Base-by-base conservation (phyloP, 1,140 invertebrate genomes). In the Pseudomyrmex cubaensis region DNA sequence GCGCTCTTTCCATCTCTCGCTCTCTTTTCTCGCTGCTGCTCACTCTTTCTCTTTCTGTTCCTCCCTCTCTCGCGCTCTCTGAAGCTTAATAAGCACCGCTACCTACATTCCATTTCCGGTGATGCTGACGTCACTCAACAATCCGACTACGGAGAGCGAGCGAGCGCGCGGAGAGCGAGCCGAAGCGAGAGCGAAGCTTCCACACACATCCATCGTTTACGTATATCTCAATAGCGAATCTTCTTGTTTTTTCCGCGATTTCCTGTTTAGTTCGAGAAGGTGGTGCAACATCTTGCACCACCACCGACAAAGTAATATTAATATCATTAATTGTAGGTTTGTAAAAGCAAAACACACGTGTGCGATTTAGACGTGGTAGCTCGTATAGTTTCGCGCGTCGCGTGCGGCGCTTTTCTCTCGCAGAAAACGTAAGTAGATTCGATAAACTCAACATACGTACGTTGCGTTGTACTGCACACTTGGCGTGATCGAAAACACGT, bases 41-140 rank as follows among this genome's bases (percentile, higher is more conserved):
- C 50, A 59, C 66, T 78, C 57, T 76, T 20, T 83, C 25, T 72
- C 35, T 80, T 44, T 64, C 46, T 59, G 22, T 82, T 22, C 46
- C 12, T 70, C 35, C 48, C 44, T 20, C 67, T 76, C 25, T 59
- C 76, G 25, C 66, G 76, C 56, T 12, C 72, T 84, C 83, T 78
- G 73, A 89, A 91, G 92, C 93, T 93, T 94, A 93, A 94, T 94
- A 94, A 94, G 92, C 92, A 93, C 90, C 90, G 92, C 93, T 94
- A 94, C 93, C 93, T 94, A 94, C 93, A 93, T 94, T 94, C 92
- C 93, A 94, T 94, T 94, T 94, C 93, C 93, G 93, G 92, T 92
- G 88, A 80, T 73, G 91, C 87, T 94, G 92, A 94, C 93, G 93
- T 94, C 93, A 94, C 84, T 93, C 78, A 88, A 91, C 90, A 90